phyloP scores from a whole-genome alignment of 2,113 vertebrate species.

The Amia ocellicauda region DNA sequence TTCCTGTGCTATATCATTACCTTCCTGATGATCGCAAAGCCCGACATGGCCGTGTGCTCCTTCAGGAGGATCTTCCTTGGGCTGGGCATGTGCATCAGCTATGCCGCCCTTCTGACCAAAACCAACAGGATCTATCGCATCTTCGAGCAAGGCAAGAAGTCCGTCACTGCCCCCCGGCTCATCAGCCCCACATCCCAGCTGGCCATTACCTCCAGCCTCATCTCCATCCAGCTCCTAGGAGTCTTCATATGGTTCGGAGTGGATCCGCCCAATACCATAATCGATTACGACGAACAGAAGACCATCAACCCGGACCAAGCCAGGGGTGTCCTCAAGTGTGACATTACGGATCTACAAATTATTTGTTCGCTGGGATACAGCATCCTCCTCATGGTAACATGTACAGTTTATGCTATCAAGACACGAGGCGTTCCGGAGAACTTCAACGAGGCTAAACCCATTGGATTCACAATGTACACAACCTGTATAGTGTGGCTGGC shows the following conservation, averaged over 20 bases:
- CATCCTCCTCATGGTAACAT: conserved; percentile 95
- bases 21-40: conserved; percentile 94
- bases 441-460: conserved; percentile 97
- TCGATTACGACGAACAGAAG: conserved; percentile 93
- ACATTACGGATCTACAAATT: conserved; percentile 95
- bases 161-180: conserved; percentile 84
- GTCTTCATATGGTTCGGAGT: conserved; percentile 92
- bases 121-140: conserved; percentile 96
- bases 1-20: conserved; percentile 96
- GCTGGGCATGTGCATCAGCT: conserved; percentile 95
- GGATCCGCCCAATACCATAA: conserved; percentile 87
- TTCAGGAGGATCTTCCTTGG: conserved; percentile 89
- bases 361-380: conserved; percentile 96
- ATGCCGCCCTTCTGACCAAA: conserved; percentile 90
- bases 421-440: conserved; percentile 95
- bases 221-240: conserved; percentile 87
- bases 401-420: conserved; percentile 97
- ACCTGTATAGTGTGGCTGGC: conserved; percentile 97
- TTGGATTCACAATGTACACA: conserved; percentile 98
- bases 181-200: conserved; percentile 94
- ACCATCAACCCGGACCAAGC: conserved; percentile 82
- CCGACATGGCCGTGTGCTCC: conserved; percentile 84
- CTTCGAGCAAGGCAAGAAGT: conserved; percentile 93
- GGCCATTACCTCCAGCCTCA: conserved; percentile 88
- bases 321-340: conserved; percentile 89